phyloP scores from a whole-genome alignment of 2,113 vertebrate species.

The Motacilla alba region DNA sequence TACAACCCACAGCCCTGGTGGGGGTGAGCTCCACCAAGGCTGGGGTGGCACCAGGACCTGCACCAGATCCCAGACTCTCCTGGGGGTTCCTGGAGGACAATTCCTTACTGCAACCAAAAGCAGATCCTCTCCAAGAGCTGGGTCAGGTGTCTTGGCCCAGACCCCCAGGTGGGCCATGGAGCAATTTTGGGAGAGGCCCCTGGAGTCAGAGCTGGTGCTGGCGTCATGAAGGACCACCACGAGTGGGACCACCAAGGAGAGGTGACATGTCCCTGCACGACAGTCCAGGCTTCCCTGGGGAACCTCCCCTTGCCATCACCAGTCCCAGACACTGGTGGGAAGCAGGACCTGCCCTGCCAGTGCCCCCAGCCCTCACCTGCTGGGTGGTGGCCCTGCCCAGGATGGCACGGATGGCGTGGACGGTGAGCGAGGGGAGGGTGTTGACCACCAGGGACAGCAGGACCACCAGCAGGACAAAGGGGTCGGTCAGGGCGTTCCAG shows the following conservation, averaged over 20 bases:
- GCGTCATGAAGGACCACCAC: not conserved
- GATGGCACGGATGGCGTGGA: slow-evolving; percentile 51
- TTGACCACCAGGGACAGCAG: slow-evolving; percentile 77
- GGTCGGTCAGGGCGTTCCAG: slow-evolving; percentile 68
- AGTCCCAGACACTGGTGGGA: not conserved
- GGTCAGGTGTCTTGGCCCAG: not conserved
- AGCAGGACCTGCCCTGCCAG: not conserved
- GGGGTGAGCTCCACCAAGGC: not conserved
- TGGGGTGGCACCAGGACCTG: not conserved
- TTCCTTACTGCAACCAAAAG: not conserved
- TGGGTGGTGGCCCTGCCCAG: slow-evolving; percentile 24
- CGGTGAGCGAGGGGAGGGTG: slow-evolving; percentile 74
- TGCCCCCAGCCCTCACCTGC: slow-evolving; percentile 57
- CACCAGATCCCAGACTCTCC: not conserved
- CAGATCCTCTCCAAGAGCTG: not conserved
- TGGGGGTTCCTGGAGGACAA: not conserved
- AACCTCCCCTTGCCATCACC: not conserved
- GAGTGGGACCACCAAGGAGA: not conserved
- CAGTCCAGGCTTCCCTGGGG: not conserved
- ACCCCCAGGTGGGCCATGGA: not conserved
- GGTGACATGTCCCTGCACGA: not conserved
- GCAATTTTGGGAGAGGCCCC: not conserved
- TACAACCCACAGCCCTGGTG: rapidly evolving
- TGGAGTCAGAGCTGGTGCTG: not conserved
- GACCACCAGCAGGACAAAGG: slow-evolving; percentile 77